Evolutionary conservation across 1,140 invertebrate genomes (phyloP), one percentile per base, ranked within the genome.

Genomic region (Potamilus streckersoni): DNA sequence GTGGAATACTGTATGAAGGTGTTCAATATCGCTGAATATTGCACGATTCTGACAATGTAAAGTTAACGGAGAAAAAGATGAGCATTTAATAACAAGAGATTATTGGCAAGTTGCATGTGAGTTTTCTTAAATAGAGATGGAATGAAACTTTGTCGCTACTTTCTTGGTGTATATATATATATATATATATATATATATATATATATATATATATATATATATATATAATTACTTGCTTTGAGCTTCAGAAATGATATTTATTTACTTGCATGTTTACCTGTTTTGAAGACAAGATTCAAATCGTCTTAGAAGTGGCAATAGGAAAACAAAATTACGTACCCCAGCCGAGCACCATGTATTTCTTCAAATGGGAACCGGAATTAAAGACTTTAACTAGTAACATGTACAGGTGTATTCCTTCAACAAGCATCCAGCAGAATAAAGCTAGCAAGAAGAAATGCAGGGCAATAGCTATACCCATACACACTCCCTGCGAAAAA

Each of bases 351-450:
- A 89, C 31, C 55, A 87, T 73, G 73, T 91, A 87, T 78, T 92
- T 92, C 56, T 89, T 80, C 81, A 92, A 85, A 72, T 95, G 92
- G 75, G 94, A 94, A 88, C 95, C 95, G 56, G 94, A 93, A 89
- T 97, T 95, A 90, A 97, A 97, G 69, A 97, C 95, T 91, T 97
- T 95, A 79, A 97, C 95, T 79, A 97, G 91, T 93, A 97, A 96
- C 56, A 96, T 93, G 92, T 98, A 97, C 15, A 98, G 91, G 90
- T 98, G 96, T 31, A 89, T 80, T 6, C 89, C 91, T 82, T 91
- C 90, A 15, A 91, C 87, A 19, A 91, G 78, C 91, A 91, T 91
- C 91, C 91, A 91, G n/a, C 85, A 84, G 71, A 91, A 91, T 70
- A 90, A 86, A 1, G 89, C 85, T 12, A 90, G 80, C 38, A 91